phyloP scores from a whole-genome alignment of 2,888 invertebrate genomes.

The Drosophila heteroneura region DNA sequence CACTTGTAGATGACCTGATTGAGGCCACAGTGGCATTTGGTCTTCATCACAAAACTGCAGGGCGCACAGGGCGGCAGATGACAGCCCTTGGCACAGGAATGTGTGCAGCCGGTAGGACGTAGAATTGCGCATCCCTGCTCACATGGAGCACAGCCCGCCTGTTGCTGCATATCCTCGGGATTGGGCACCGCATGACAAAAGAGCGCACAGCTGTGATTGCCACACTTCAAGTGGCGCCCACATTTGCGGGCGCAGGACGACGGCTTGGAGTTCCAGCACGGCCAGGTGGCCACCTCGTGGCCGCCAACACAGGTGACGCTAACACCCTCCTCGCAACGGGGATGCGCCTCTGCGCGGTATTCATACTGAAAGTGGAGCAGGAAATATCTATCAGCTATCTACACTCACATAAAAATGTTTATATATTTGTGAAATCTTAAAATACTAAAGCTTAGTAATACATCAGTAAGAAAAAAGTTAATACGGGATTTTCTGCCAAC shows the following conservation, averaged over 20 bases:
- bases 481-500: too few species aligned
- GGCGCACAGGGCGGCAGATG: conserved; percentile 91
- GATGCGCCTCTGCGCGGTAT: conserved; percentile 88
- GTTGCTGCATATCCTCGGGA: conserved; percentile 85
- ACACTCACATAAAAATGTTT: not conserved
- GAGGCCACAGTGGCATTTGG: conserved; percentile 93
- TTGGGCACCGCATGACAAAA: conserved; percentile 90
- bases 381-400: not conserved
- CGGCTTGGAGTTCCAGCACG: conserved; percentile 90
- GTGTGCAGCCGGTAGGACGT: conserved; percentile 91
- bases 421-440: too few species aligned
- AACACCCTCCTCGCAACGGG: conserved; percentile 90
- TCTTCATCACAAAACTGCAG: conserved; percentile 89
- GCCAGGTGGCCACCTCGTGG: conserved; percentile 89
- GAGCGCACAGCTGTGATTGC: conserved; percentile 91
- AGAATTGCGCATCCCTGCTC: conserved; percentile 87
- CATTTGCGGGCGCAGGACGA: conserved; percentile 93
- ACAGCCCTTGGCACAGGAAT: conserved; percentile 90
- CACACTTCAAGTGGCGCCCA: conserved; percentile 90
- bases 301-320: conserved; percentile 90
- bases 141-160: conserved; percentile 87
- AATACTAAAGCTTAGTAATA: too few species aligned
- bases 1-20: conserved; percentile 92
- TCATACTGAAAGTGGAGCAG: conserved; percentile 82
- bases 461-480: too few species aligned